These are phyloP conservation scores for Pandion haliaetus DNA, from an alignment of 2,113 vertebrate species.

Conservation along the genomic window DNA sequence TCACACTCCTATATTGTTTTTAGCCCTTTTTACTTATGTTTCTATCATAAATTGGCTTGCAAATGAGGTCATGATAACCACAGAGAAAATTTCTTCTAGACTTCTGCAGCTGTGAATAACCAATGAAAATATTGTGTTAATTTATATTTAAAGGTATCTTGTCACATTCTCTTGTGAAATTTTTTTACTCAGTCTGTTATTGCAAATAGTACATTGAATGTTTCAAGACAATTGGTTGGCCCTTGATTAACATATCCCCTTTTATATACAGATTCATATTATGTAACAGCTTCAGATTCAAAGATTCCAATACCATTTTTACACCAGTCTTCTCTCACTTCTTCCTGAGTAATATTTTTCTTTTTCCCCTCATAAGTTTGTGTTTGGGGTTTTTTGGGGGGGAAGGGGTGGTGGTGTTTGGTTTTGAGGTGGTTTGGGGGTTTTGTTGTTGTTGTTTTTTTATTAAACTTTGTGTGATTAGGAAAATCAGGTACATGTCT, in stretches of 20 bases:
- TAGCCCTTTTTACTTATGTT: not conserved
- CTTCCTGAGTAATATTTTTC: not conserved
- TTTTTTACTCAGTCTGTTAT: not conserved
- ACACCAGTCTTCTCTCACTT: not conserved
- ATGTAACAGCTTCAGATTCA: not conserved
- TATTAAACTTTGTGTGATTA: not conserved
- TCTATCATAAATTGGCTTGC: not conserved
- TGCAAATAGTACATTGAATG: not conserved
- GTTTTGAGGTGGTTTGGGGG: not conserved
- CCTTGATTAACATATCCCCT: not conserved
- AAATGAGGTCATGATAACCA: not conserved
- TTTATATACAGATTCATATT: not conserved
- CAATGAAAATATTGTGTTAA: not conserved
- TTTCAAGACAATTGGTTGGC: not conserved
- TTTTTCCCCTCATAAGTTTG: not conserved
- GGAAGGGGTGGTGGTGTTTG: fast-evolving
- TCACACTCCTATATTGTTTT: not conserved
- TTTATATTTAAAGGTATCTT: not conserved
- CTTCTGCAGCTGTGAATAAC: not conserved
- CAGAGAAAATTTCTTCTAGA: not conserved
- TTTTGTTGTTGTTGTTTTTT: not conserved
- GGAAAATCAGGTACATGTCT: not conserved
- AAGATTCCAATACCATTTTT: not conserved
- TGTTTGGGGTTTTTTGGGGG: not conserved
- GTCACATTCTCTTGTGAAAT: not conserved